phyloP scores from a whole-genome alignment of 2,113 vertebrate genomes.

The Hippocampus abdominalis region DNA sequence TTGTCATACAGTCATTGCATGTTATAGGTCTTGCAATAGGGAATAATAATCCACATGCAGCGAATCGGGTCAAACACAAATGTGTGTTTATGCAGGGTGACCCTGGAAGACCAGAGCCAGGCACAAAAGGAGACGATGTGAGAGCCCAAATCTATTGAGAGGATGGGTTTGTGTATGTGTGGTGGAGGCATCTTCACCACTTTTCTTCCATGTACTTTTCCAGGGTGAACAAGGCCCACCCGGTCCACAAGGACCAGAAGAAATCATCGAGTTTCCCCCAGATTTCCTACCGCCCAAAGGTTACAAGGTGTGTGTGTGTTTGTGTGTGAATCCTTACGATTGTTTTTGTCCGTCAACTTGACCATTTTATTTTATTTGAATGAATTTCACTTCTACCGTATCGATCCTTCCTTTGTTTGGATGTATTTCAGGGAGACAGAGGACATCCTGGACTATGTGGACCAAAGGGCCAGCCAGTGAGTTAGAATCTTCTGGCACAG shows the following conservation, averaged over 20 bases:
- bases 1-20: not conserved
- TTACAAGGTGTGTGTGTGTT: slow-evolving; percentile 38
- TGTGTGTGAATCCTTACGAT: not conserved
- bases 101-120: slow-evolving; percentile 41
- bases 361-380: not conserved
- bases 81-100: slow-evolving; percentile 36
- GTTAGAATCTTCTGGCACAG: not conserved
- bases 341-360: not conserved
- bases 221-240: slow-evolving; percentile 59
- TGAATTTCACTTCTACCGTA: not conserved
- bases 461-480: slow-evolving; percentile 35
- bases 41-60: not conserved
- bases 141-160: slow-evolving; percentile 14
- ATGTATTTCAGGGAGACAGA: slow-evolving; percentile 41
- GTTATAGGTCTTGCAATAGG: not conserved
- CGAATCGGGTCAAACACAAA: not conserved
- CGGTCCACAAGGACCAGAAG: slow-evolving; percentile 46
- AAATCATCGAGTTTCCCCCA: slow-evolving; percentile 30
- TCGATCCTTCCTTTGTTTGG: not conserved
- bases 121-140: slow-evolving; percentile 50
- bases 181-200: not conserved
- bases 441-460: slow-evolving; percentile 54
- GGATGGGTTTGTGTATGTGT: not conserved
- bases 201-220: not conserved
- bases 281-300: slow-evolving; percentile 37